Evolutionary conservation across 2,797 vertebrate genomes (phyloP).

Genomic region (Sebastolobus alascanus): DNA sequence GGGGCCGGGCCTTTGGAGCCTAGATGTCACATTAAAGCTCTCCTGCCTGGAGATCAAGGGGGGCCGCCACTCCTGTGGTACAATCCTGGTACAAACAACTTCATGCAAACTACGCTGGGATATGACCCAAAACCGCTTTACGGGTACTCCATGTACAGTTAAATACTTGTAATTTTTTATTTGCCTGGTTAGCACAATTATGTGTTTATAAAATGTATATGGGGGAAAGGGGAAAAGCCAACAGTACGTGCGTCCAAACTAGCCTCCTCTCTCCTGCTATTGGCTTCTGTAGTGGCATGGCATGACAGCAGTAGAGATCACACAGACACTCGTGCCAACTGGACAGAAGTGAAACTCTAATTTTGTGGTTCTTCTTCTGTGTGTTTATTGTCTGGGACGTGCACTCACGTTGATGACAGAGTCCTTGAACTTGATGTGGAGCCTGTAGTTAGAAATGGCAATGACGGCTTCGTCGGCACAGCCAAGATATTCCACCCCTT

Average conservation of each 20-base stretch:
- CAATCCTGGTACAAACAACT: slow-evolving; percentile 28
- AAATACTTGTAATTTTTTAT: slow-evolving; percentile 30
- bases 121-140: slow-evolving; percentile 38
- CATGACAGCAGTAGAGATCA: slow-evolving; percentile 15
- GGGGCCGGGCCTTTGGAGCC: slow-evolving; percentile 38
- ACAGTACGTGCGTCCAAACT: slow-evolving; percentile 29
- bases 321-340: slow-evolving; percentile 1
- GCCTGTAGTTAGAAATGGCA: slow-evolving; percentile 98
- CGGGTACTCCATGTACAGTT: neutral
- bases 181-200: slow-evolving; percentile 49
- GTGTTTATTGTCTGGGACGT: slow-evolving; percentile 16
- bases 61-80: slow-evolving; percentile 25
- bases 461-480: slow-evolving; percentile 95
- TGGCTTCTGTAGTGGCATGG: slow-evolving; percentile 33
- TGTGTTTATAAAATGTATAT: slow-evolving; percentile 49
- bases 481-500: slow-evolving; percentile 97
- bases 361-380: slow-evolving; percentile 11
- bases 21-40: slow-evolving; percentile 63
- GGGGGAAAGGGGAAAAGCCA: slow-evolving; percentile 32
- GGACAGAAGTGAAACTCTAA: slow-evolving; percentile 16
- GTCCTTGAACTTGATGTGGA: slow-evolving; percentile 99
- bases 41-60: slow-evolving; percentile 55
- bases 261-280: slow-evolving; percentile 35
- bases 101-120: slow-evolving; percentile 22
- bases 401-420: slow-evolving; percentile 96